phyloP scores from a whole-genome alignment of 2,888 invertebrate genomes.

The Hemaris fuciformis region DNA sequence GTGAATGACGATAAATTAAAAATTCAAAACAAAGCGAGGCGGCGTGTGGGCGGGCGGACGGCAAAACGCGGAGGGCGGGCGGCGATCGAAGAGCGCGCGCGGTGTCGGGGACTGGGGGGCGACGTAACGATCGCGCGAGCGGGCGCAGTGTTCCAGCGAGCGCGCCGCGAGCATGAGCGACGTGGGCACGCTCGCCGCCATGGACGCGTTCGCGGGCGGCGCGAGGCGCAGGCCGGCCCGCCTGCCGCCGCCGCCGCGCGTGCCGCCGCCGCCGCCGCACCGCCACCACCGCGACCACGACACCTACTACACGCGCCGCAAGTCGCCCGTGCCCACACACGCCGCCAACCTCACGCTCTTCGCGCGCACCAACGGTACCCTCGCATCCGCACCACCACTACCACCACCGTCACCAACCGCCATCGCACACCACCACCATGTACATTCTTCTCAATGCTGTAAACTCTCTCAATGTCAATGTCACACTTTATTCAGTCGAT shows the following conservation, averaged over 20 bases:
- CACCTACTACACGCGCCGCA: slow-evolving; percentile 78
- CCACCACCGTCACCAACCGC: slow-evolving; percentile 32
- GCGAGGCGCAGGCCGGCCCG: slow-evolving; percentile 73
- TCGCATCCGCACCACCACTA: slow-evolving; percentile 26
- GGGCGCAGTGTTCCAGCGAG: slow-evolving; percentile 79
- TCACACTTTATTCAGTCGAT: slow-evolving; percentile 45
- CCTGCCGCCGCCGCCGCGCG: slow-evolving; percentile 75
- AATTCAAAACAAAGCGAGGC: slow-evolving; percentile 76
- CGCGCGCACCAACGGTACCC: slow-evolving; percentile 72
- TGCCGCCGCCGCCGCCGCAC: slow-evolving; percentile 75
- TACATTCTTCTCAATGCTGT: slow-evolving; percentile 19
- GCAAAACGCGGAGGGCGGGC: slow-evolving; percentile 70
- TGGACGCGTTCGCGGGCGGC: slow-evolving; percentile 80
- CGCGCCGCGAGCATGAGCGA: slow-evolving; percentile 78
- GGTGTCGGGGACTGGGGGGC: slow-evolving; percentile 59
- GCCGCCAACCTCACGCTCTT: slow-evolving; percentile 71
- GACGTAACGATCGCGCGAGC: slow-evolving; percentile 62
- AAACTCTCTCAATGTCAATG: slow-evolving; percentile 60
- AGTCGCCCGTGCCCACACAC: slow-evolving; percentile 73
- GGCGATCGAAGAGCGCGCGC: slow-evolving; percentile 78
- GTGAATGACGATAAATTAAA: slow-evolving; percentile 79
- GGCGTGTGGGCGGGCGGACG: slow-evolving; percentile 69
- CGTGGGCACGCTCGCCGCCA: slow-evolving; percentile 80
- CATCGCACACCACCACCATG: background rate
- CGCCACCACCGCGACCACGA: slow-evolving; percentile 73